phyloP scores from a whole-genome alignment of 1,140 invertebrate species.

The Leptoteleia sp. region DNA sequence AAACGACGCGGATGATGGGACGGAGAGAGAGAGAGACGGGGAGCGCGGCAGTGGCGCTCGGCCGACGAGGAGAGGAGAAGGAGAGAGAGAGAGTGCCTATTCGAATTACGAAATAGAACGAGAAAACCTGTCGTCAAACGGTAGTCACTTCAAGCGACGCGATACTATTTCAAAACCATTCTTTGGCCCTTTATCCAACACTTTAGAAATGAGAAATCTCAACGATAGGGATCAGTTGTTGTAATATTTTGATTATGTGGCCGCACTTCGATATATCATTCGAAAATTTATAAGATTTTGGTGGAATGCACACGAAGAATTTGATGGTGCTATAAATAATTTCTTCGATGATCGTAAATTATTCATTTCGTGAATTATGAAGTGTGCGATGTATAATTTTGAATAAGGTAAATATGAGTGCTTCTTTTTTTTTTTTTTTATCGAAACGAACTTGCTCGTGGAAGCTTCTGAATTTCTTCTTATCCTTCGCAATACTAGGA shows the following conservation, averaged over 20 bases:
- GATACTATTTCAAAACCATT: conserved; percentile 17
- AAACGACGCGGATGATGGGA: conserved; percentile 23
- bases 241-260: conserved; percentile 31
- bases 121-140: conserved; percentile 45
- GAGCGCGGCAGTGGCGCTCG: no score
- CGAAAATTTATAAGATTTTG: conserved; percentile 24
- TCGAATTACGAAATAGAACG: conserved; percentile 13
- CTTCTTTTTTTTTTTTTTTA: no score
- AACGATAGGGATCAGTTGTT: conserved; percentile 22
- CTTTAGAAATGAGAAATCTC: conserved; percentile 13
- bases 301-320: conserved; percentile 47
- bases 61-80: not conserved
- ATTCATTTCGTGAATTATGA: conserved; percentile 42
- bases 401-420: conserved; percentile 17
- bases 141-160: conserved; percentile 16
- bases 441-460: no score
- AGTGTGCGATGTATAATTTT: conserved; percentile 37
- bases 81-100: not conserved
- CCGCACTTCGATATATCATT: conserved; percentile 1
- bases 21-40: not conserved
- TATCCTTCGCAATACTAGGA: no score
- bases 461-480: no score
- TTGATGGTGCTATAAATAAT: conserved; percentile 47
- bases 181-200: conserved; percentile 8
- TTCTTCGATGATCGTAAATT: conserved; percentile 17